phyloP scores from a whole-genome alignment of 1,140 invertebrate genomes.

The Bombus sylvicola region DNA sequence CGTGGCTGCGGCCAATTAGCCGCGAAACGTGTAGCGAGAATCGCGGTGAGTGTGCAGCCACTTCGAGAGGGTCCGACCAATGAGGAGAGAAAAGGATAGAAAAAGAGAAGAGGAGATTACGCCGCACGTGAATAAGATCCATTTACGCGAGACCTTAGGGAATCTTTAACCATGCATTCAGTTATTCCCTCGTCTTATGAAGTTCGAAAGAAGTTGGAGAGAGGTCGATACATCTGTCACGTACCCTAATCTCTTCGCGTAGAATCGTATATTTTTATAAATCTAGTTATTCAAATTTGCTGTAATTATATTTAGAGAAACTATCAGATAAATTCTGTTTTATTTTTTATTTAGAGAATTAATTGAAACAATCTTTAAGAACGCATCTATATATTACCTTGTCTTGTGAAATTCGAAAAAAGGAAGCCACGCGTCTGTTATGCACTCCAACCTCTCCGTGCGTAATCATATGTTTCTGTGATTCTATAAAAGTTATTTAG shows the following conservation, averaged over 20 bases:
- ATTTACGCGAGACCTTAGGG: constrained; percentile 67
- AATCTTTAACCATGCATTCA: constrained; percentile 11
- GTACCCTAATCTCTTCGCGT: background rate
- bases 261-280: background rate
- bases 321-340: too few relatives aligned
- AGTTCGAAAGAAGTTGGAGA: background rate
- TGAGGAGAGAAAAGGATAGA: background rate
- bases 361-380: background rate
- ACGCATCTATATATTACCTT: too few relatives aligned
- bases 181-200: constrained; percentile 16
- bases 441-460: too few relatives aligned
- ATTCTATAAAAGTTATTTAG: too few relatives aligned
- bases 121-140: constrained; percentile 71
- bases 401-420: too few relatives aligned
- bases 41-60: constrained; percentile 47
- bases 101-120: constrained; percentile 34
- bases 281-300: background rate
- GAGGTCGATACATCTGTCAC: background rate
- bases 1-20: constrained; percentile 76
- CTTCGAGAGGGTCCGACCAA: background rate
- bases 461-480: background rate
- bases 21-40: constrained; percentile 70
- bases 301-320: too few relatives aligned
- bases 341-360: too few relatives aligned
- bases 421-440: too few relatives aligned